Evolutionary conservation across 2,888 invertebrate genomes (phyloP).

Genomic region (Meliscaeva auricollis): DNA sequence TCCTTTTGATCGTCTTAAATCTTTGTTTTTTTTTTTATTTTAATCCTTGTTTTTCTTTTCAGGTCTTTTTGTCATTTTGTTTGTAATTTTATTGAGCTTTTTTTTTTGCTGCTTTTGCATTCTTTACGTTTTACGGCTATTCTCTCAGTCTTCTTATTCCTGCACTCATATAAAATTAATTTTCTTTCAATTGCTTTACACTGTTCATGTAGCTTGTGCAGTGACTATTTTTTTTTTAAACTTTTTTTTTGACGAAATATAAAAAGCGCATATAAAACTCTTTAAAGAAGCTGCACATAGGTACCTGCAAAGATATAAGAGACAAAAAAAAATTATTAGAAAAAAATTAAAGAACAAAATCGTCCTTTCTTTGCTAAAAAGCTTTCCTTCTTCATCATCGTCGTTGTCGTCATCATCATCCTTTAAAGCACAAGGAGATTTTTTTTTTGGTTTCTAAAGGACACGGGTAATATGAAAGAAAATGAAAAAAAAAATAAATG

Average conservation of each 20-base stretch:
- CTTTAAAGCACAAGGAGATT: slow-evolving; percentile 38
- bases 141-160: slow-evolving; percentile 57
- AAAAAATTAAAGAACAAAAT: slow-evolving; percentile 38
- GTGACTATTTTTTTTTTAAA: background rate
- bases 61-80: slow-evolving; percentile 15
- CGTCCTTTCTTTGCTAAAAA: slow-evolving; percentile 47
- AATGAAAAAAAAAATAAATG: slow-evolving; percentile 34
- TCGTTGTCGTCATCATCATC: slow-evolving; percentile 29
- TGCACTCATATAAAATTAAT: slow-evolving; percentile 66
- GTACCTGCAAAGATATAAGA: background rate
- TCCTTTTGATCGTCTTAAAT: slow-evolving; percentile 51
- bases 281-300: slow-evolving; percentile 35
- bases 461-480: slow-evolving; percentile 30
- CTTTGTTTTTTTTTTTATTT: slow-evolving; percentile 22
- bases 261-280: slow-evolving; percentile 60
- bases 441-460: slow-evolving; percentile 5
- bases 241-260: background rate
- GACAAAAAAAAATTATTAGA: slow-evolving; percentile 1
- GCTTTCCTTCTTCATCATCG: slow-evolving; percentile 54
- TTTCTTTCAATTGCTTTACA: slow-evolving; percentile 65
- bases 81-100: slow-evolving; percentile 43
- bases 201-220: slow-evolving; percentile 34
- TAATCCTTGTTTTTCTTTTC: background rate
- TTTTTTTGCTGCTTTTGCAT: background rate
- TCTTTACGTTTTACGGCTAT: background rate